phyloP scores from a whole-genome alignment of 1,140 invertebrate species.

The Pseudoatta argentina region DNA sequence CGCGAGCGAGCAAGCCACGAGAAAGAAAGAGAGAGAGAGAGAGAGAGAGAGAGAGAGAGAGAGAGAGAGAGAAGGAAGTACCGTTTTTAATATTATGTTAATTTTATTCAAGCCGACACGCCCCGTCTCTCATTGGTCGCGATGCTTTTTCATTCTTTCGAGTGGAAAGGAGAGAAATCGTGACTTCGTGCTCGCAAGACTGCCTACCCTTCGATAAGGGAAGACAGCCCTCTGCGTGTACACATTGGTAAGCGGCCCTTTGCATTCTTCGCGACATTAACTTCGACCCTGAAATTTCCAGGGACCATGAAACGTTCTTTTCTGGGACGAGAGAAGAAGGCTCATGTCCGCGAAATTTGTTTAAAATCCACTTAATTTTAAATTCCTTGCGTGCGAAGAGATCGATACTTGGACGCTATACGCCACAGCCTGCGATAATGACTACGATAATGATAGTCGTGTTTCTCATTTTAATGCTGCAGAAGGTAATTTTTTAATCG shows the following conservation, averaged over 20 bases:
- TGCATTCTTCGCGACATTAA: background rate
- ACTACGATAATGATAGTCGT: background rate
- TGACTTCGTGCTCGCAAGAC: background rate
- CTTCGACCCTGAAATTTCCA: conserved; percentile 26
- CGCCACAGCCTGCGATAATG: background rate
- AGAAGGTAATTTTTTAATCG: conserved; percentile 1
- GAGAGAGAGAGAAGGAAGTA: background rate
- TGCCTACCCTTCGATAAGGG: background rate
- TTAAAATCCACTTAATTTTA: conserved; percentile 5
- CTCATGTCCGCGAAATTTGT: background rate
- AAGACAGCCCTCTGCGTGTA: background rate
- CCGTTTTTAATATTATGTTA: conserved; percentile 22
- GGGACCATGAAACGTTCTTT: background rate
- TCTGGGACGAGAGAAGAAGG: background rate
- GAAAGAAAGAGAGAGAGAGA: background rate
- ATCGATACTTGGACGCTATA: background rate
- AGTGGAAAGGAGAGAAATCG: background rate
- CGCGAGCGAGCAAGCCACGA: background rate
- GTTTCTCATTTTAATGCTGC: background rate
- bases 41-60: too few species aligned
- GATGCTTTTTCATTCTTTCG: conserved; percentile 25
- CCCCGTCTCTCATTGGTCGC: conserved; percentile 10
- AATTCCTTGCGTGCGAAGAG: conserved; percentile 1
- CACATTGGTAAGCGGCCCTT: background rate
- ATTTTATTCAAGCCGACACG: conserved; percentile 51